A percentile compares a stretch with the other conserved stretches of the same genome.
phyloP scores from a whole-genome alignment of 2,888 invertebrate genomes.

The Drepanosiphum platanoidis region DNA sequence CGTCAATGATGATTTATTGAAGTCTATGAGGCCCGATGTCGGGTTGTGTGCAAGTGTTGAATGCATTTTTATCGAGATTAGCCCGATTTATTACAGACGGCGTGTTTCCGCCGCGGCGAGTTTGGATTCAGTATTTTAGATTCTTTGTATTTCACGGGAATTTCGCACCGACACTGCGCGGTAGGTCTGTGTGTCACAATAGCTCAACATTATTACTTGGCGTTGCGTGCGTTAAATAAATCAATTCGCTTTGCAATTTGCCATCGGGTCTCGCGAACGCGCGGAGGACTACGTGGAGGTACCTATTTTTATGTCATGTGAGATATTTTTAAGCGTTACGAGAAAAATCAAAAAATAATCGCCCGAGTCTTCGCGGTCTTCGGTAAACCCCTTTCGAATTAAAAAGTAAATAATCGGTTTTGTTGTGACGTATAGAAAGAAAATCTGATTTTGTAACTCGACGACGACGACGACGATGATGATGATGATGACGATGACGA shows the following conservation, averaged over 20 bases:
- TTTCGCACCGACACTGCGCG: not conserved
- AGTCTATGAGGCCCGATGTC: not conserved
- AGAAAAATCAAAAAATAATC: too few relatives aligned
- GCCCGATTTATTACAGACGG: too few relatives aligned
- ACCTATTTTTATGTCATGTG: too few relatives aligned
- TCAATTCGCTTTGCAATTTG: too few relatives aligned
- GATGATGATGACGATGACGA: not conserved
- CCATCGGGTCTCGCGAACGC: too few relatives aligned
- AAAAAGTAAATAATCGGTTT: not conserved
- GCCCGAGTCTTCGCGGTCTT: too few relatives aligned
- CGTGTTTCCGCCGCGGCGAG: not conserved
- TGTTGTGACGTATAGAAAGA: not conserved
- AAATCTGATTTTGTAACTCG: too few relatives aligned
- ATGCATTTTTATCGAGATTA: not conserved
- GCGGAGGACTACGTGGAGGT: too few relatives aligned
- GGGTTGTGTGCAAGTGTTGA: not conserved
- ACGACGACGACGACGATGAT: not conserved
- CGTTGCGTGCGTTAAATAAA: not conserved
- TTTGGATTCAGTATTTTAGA: too few relatives aligned
- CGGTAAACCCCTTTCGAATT: not conserved
- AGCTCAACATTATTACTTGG: too few relatives aligned
- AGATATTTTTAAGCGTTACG: too few relatives aligned
- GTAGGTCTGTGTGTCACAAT: not conserved
- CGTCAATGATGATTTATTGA: not conserved
- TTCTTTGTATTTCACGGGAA: too few relatives aligned